Evolutionary conservation across 2,797 vertebrate genomes (phyloP), one percentile per base, ranked within the genome.

Genomic region (Alauda arvensis): DNA sequence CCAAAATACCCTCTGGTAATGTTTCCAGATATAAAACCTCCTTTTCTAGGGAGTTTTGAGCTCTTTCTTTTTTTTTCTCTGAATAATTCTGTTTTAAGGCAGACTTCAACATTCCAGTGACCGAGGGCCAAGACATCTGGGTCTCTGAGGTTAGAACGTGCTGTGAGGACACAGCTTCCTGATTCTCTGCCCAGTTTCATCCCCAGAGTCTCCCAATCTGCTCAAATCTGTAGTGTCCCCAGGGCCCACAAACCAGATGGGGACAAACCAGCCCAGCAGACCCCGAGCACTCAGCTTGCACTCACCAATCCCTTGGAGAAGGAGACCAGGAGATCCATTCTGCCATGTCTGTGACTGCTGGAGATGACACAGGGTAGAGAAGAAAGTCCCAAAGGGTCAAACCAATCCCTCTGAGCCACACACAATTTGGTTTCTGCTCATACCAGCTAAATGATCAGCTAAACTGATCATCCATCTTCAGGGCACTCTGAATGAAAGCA

Each of bases 21-120:
- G 10, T 85, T 70, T 94, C 57, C 75, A 88, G 66, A 85, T 84
- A 85, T 20, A 83, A 91, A 87, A 6, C 9, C 43, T 81, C 45
- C 18, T 88, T 62, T 87, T 89, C 77, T 84, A 43, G 15, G 60
- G 20, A 84, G 8, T 29, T 83, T 51, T 61, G n/a, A 70, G 21
- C 9, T 33, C 6, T n/a, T 31, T 42, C 37, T n/a, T 74, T 63
- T 82, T 81, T 87, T 59, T 70, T 23, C 20, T 75, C 28, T 43
- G 49, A 62, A 59, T 59, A 78, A 70, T 82, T 83, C n/a, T 67
- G 15, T 45, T 86, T 89, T 82, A 91, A 91, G 26, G 37, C 25
- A 87, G 40, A 37, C 56, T 82, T 88, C 80, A 86, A 43, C 33
- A 69, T 87, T 76, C 65, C 51, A 52, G 43, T 67, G 40, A 81